Percentiles rank a stretch among this genome's conserved stretches.
These are phyloP conservation scores for Phoxinus phoxinus DNA, from an alignment of 2,113 vertebrate genomes.

Conservation along the genomic window DNA sequence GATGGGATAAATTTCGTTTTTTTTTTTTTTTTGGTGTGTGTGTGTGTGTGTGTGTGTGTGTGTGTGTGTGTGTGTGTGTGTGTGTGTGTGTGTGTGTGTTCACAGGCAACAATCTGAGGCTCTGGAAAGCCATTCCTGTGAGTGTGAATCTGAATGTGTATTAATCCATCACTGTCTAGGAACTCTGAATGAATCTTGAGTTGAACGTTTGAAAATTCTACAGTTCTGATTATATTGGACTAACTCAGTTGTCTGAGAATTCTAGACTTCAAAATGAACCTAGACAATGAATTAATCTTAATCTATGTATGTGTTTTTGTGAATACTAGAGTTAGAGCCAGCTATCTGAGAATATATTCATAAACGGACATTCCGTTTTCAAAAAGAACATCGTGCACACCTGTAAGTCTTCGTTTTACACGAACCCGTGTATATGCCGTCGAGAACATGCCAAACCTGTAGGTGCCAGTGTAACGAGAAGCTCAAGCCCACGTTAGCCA, in stretches of 20 bases:
- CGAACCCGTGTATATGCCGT: too few species aligned
- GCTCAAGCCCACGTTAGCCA: too few species aligned
- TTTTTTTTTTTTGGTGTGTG: too few species aligned
- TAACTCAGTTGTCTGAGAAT: neutral
- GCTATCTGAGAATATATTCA: too few species aligned
- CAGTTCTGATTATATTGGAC: neutral
- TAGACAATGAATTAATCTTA: neutral
- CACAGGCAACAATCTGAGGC: neutral
- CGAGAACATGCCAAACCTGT: too few species aligned
- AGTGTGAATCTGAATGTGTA: neutral
- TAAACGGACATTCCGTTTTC: too few species aligned
- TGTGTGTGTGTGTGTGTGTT: neutral
- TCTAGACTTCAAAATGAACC: neutral
- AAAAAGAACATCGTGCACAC: too few species aligned
- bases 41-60: too few species aligned
- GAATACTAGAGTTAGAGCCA: neutral
- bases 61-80: too few species aligned
- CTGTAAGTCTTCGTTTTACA: too few species aligned
- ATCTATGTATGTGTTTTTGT: too few species aligned
- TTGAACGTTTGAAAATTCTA: neutral
- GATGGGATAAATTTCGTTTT: neutral
- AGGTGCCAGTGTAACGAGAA: too few species aligned
- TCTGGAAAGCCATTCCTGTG: neutral
- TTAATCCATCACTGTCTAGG: neutral
- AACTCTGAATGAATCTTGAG: neutral